phyloP scores from a whole-genome alignment of 2,113 vertebrate genomes.

The Cyanistes caeruleus region DNA sequence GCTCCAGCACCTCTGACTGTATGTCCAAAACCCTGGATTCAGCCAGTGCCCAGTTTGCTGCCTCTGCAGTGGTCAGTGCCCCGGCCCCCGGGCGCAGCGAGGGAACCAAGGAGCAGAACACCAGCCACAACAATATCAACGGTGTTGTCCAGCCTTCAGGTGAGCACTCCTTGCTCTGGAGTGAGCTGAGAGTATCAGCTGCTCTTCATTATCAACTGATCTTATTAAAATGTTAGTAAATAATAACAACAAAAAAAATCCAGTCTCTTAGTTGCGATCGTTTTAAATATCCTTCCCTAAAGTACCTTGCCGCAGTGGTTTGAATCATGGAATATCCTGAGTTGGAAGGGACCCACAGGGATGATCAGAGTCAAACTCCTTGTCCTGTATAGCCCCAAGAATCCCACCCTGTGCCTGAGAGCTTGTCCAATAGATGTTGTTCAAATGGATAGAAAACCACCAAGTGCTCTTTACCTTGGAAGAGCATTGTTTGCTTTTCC shows the following conservation, averaged over 20 bases:
- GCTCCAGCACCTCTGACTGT: slow-evolving; percentile 79
- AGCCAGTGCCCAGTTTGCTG: slow-evolving; percentile 92
- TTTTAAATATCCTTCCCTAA: neutral
- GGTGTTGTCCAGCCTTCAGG: slow-evolving; percentile 87
- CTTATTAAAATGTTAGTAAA: neutral
- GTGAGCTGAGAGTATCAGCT: neutral
- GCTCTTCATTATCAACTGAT: rapidly evolving
- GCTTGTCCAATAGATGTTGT: neutral
- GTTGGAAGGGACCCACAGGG: neutral
- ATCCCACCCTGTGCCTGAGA: neutral
- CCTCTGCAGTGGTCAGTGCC: slow-evolving; percentile 88
- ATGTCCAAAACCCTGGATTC: slow-evolving; percentile 91
- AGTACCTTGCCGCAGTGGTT: neutral
- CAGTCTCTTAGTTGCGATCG: rapidly evolving
- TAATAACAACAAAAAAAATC: no score
- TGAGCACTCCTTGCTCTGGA: slow-evolving; percentile 12
- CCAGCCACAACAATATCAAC: slow-evolving; percentile 80
- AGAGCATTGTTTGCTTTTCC: neutral
- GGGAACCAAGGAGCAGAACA: slow-evolving; percentile 79
- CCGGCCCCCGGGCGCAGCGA: slow-evolving; percentile 77
- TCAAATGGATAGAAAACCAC: neutral
- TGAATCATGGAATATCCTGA: neutral
- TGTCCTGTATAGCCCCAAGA: neutral
- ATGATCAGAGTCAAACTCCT: neutral
- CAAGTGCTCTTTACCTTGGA: neutral